Conservation (phyloP, 2,113 vertebrate genomes). For the Seriola aureovittata region DNA sequence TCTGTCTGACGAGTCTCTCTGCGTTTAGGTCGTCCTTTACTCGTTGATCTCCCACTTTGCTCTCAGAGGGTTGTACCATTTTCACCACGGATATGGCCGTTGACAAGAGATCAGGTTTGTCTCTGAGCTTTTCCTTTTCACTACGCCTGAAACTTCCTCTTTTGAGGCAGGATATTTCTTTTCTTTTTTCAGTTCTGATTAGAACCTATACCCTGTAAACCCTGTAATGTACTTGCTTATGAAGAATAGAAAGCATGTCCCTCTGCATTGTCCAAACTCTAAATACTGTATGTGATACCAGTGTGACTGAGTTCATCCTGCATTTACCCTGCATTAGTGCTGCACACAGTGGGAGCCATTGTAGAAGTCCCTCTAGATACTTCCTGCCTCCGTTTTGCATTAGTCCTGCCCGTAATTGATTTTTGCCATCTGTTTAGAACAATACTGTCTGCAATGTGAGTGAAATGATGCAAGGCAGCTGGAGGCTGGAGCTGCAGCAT, state of each 20-base stretch:
- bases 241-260: neutral
- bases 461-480: slow-evolving; percentile 8
- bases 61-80: neutral
- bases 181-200: neutral
- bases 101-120: slow-evolving; percentile 6
- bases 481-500: neutral
- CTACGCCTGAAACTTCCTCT: neutral
- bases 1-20: neutral
- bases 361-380: neutral
- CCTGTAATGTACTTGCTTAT: neutral
- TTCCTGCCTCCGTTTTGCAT: slow-evolving; percentile 2
- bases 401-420: slow-evolving; percentile 4
- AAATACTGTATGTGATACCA: neutral
- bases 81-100: neutral
- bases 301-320: neutral
- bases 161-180: neutral
- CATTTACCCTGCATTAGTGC: neutral
- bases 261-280: neutral
- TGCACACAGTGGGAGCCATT: slow-evolving; percentile 14
- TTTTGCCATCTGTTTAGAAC: neutral
- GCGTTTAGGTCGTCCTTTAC: neutral
- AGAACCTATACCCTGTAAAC: too few species aligned
- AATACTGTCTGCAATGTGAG: neutral
- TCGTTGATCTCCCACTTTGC: neutral
- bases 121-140: neutral